phyloP scores from a whole-genome alignment of 2,797 vertebrate species.

The Schizothorax lantsangensis region DNA sequence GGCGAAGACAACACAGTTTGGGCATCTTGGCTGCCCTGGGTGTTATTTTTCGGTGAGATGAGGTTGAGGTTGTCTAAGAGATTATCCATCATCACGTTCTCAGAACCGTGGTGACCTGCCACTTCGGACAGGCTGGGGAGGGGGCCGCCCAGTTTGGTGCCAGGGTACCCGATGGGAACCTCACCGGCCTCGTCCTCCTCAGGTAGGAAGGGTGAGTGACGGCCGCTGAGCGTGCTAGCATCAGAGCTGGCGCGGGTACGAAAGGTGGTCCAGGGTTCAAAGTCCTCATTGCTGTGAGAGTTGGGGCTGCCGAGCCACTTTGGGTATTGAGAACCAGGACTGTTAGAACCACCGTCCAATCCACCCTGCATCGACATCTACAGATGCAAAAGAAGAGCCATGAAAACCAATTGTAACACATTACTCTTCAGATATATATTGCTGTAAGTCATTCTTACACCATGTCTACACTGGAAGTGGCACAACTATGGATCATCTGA shows the following conservation, averaged over 20 bases:
- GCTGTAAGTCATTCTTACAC: background rate
- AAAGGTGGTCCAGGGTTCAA: slow-evolving; percentile 94
- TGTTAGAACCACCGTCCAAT: slow-evolving; percentile 85
- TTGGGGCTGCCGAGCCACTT: slow-evolving; percentile 97
- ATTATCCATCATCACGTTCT: slow-evolving; percentile 89
- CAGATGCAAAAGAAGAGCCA: slow-evolving; percentile 36
- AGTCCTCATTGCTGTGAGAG: slow-evolving; percentile 95
- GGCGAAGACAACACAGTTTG: slow-evolving; percentile 82
- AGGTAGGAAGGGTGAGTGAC: slow-evolving; percentile 91
- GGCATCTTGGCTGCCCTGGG: slow-evolving; percentile 76
- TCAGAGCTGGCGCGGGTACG: slow-evolving; percentile 94
- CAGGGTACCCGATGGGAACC: slow-evolving; percentile 89
- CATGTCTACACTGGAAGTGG: background rate
- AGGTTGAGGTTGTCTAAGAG: slow-evolving; percentile 95
- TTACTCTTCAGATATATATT: background rate
- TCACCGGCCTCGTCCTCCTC: slow-evolving; percentile 91
- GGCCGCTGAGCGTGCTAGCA: slow-evolving; percentile 92
- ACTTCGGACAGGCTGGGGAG: slow-evolving; percentile 94
- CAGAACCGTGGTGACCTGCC: slow-evolving; percentile 71
- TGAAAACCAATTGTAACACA: background rate
- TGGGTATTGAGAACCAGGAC: slow-evolving; percentile 90
- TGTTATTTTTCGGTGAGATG: slow-evolving; percentile 86
- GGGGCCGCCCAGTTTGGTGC: slow-evolving; percentile 87
- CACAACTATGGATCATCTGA: background rate
- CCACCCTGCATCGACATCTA: slow-evolving; percentile 84